phyloP scores from a whole-genome alignment of 92 coral and sea anemone species.

The Siderastrea siderea region DNA sequence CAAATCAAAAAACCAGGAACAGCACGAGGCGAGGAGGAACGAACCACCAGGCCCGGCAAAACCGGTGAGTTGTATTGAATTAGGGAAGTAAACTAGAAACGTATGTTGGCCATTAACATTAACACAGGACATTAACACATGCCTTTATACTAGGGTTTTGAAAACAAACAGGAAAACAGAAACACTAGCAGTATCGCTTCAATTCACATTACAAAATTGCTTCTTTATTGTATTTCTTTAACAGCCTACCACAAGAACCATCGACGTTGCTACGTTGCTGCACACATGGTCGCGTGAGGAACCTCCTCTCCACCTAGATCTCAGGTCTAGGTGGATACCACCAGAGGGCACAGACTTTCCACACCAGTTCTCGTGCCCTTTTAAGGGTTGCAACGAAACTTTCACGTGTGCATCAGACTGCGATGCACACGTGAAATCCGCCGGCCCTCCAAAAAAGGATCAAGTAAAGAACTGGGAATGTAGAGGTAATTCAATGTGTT shows the following conservation, averaged over 20 bases:
- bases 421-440: neutral
- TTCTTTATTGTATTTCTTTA: no score
- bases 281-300: neutral
- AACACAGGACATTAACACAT: no score
- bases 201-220: no score
- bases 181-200: no score
- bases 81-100: no score
- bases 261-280: neutral
- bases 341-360: neutral
- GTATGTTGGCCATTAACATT: no score
- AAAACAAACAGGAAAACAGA: no score
- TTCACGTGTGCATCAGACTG: neutral
- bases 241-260: neutral
- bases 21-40: neutral
- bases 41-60: neutral
- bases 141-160: no score
- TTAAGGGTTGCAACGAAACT: neutral
- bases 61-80: neutral
- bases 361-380: neutral
- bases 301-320: neutral
- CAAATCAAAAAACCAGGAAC: neutral
- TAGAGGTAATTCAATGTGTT: neutral
- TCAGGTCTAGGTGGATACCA: neutral
- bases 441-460: neutral
- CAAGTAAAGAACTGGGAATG: neutral